These are phyloP conservation scores for Aurelia aurita complex sp. Pacific DNA, from an alignment of 30 jellyfish, hydroid and myxozoan species.

Conservation along the genomic window DNA sequence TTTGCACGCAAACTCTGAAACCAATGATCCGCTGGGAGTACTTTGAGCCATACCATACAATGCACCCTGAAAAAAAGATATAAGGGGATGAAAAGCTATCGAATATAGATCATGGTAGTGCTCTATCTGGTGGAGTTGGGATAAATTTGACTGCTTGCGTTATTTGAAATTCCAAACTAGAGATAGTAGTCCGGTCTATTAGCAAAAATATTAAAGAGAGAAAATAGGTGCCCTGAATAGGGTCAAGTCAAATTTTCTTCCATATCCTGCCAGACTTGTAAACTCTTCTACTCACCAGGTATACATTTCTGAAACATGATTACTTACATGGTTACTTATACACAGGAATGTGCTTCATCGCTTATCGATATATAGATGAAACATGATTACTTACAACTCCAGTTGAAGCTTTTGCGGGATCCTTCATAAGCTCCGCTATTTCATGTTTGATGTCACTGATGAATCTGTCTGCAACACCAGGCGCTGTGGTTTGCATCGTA, in stretches of 20 bases:
- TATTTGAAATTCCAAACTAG: not conserved
- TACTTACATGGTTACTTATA: too few species aligned
- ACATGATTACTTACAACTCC: conserved; percentile 73
- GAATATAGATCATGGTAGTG: not conserved
- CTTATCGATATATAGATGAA: not conserved
- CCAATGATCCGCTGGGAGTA: conserved; percentile 82
- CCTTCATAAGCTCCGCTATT: conserved; percentile 73
- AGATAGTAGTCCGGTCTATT: too few species aligned
- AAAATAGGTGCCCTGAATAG: too few species aligned
- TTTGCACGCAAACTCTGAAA: conserved; percentile 70
- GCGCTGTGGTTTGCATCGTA: conserved; percentile 83
- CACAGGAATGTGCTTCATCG: not conserved
- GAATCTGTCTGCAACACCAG: conserved; percentile 88
- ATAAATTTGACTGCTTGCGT: too few species aligned
- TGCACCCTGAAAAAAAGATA: conserved; percentile 76
- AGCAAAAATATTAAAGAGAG: too few species aligned
- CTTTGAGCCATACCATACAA: conserved; percentile 95
- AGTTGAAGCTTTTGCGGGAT: conserved; percentile 78
- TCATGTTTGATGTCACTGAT: conserved; percentile 67
- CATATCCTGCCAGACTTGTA: too few species aligned
- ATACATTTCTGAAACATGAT: too few species aligned
- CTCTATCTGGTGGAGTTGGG: not conserved
- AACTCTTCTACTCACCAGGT: too few species aligned
- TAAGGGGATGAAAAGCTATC: not conserved
- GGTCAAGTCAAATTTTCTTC: too few species aligned